These are phyloP conservation scores for Diceros bicornis DNA, from an alignment of 2,797 vertebrate genomes.

Conservation along the genomic window DNA sequence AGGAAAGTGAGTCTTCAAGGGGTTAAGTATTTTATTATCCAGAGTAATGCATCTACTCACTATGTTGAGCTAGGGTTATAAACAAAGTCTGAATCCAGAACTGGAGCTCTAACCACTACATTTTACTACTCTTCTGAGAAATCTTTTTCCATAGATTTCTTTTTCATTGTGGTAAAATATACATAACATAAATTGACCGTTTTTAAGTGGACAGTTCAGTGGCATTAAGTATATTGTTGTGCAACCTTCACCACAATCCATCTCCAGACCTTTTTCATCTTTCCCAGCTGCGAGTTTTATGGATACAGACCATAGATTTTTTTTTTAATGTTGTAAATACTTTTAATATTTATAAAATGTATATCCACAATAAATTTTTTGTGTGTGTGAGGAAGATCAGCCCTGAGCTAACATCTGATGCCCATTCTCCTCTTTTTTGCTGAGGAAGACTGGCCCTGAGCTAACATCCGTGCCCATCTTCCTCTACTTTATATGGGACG, in stretches of 20 bases:
- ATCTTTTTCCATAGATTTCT: neutral
- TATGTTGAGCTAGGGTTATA: slow-evolving; percentile 6
- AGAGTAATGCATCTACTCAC: neutral
- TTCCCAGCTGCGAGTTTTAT: neutral
- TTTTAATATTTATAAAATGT: neutral
- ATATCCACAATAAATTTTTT: neutral
- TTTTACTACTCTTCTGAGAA: neutral
- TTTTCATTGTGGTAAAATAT: neutral
- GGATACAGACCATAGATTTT: neutral
- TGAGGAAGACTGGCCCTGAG: no score
- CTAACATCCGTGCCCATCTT: no score
- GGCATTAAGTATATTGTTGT: neutral
- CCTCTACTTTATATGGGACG: no score
- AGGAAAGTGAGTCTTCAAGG: neutral
- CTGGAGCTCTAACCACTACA: neutral
- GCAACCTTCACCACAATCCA: neutral
- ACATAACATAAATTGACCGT: neutral
- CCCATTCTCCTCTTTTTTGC: no score
- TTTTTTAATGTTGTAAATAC: neutral
- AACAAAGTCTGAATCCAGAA: neutral
- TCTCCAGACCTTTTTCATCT: neutral
- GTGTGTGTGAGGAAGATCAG: no score
- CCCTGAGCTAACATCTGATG: no score
- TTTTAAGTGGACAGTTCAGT: neutral
- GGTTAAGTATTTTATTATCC: neutral